Base-by-base conservation (phyloP, 2,888 invertebrate genomes). In the Operophtera brumata region DNA sequence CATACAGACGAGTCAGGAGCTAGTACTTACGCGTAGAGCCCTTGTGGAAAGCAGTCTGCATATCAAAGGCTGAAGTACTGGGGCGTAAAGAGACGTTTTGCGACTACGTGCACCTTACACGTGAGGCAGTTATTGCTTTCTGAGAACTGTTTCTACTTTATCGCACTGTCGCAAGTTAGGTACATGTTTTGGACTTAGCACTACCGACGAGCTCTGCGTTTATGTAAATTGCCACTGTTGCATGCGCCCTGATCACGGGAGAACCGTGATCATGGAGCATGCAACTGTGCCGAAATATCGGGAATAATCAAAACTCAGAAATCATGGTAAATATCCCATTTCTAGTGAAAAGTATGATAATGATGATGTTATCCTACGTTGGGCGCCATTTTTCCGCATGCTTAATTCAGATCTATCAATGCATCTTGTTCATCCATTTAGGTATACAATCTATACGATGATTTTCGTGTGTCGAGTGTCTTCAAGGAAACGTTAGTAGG, bases 401-500 rank as follows among this genome's bases (percentile, higher is more conserved):
- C 37, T 46, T 47, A 28, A 45, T 51, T 54, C 35, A 36, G 43
- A 25, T 49, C 39, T 50, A 46, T 40, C 52, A 52, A 53, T 59
- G 59, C 62, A 65, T 61, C 64, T 62, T 65, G 64, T 61, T 59
- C 59, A 59, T 63, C 59, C 65, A 61, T 71, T 62, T 56, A 54
- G 50, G 57, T 56, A 43, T 35, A 46, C 52, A n/a, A 53, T 45
- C 52, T 66, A 68, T 70, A 60, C 64, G 68, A 70, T 67, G 71
- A 71, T 71, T 67, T 75, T 75, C 68, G 77, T 78, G 75, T 77
- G 77, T 74, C 61, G 65, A 70, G 69, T 77, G 75, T 79, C 80
- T 84, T 84, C 75, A 72, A 75, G 73, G 78, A 69, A 75, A 78
- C 84, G 83, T 90, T 88, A 86, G 80, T 89, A 89, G 89, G 89